Base-by-base conservation (phyloP, 2,888 invertebrate species). In the Sphecodes monilicornis region DNA sequence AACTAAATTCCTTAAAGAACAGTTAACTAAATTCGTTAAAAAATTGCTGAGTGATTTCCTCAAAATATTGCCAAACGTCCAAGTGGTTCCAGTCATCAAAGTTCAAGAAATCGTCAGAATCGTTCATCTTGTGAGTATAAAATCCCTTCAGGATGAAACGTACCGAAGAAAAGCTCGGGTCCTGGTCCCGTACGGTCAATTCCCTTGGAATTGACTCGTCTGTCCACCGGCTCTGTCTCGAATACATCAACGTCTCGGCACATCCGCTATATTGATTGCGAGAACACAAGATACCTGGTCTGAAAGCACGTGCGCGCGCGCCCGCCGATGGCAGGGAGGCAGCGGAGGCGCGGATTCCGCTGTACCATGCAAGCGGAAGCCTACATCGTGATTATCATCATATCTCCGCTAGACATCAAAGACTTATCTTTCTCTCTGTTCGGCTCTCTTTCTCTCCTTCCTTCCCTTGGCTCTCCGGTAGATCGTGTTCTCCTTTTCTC, bases 341-440 rank as follows among this genome's bases (percentile, higher is more conserved):
- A 81, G 86, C 84, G 75, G 71, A 50, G 77, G 83, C 86, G 89
- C 86, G 86, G 88, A 90, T 90, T 90, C 85, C 89, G 87, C 86
- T 82, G 85, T 89, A 88, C 85, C 88, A 80, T 86, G 88, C 87
- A 89, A 90, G 90, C 89, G 90, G 89, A 90, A 89, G 90, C 90
- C 90, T 91, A 90, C 91, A 89, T 91, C 92, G 91, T 90, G 91
- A 91, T 92, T 92, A 92, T 93, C 92, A 92, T 92, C 91, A 89
- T 92, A 93, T 93, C 93, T 92, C 88, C 88, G 90, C 91, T 92
- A 92, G 93, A 93, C 93, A 93, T 93, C 93, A 92, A 93, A 92
- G 92, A 92, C 91, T 92, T 89, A 91, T 91, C 89, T 91, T 90
- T 87, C 88, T 88, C 86, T 87, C 87, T 85, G 88, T 90, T 87